Evolutionary conservation across 2,797 vertebrate genomes (phyloP).

Genomic region (Cetoscarus ocellatus): DNA sequence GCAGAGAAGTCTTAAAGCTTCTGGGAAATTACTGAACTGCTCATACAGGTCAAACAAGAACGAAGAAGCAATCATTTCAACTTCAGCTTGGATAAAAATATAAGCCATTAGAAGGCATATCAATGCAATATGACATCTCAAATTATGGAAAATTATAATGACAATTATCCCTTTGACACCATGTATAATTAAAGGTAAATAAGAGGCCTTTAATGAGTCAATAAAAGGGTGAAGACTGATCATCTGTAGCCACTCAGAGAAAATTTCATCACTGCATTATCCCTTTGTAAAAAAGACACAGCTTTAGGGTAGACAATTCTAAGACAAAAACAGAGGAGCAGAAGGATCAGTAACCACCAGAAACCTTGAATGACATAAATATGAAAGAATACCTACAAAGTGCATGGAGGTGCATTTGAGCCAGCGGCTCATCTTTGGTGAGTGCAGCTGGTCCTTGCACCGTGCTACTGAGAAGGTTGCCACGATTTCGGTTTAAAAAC

Average conservation of each 20-base stretch:
- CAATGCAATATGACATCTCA: background rate
- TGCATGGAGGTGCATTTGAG: constrained; percentile 91
- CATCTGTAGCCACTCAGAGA: background rate
- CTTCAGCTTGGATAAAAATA: background rate
- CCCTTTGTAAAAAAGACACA: constrained; percentile 4
- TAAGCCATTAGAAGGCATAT: background rate
- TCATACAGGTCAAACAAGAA: constrained; percentile 4
- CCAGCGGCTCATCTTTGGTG: constrained; percentile 92
- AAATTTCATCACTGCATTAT: background rate
- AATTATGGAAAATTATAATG: background rate
- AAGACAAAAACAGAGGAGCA: background rate
- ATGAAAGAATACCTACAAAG: constrained; percentile 88
- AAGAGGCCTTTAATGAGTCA: constrained; percentile 8
- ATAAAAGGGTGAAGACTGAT: background rate
- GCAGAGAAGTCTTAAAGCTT: constrained; percentile 25
- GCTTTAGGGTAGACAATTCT: background rate
- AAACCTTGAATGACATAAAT: constrained; percentile 1
- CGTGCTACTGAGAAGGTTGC: constrained; percentile 76
- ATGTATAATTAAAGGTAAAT: background rate
- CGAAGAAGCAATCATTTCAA: background rate
- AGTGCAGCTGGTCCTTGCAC: constrained; percentile 79
- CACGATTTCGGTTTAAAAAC: constrained; percentile 73
- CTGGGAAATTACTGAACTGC: constrained; percentile 11
- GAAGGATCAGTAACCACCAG: background rate
- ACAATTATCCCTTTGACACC: background rate